phyloP scores from a whole-genome alignment of 2,113 vertebrate species.

The Trogon melanurus region DNA sequence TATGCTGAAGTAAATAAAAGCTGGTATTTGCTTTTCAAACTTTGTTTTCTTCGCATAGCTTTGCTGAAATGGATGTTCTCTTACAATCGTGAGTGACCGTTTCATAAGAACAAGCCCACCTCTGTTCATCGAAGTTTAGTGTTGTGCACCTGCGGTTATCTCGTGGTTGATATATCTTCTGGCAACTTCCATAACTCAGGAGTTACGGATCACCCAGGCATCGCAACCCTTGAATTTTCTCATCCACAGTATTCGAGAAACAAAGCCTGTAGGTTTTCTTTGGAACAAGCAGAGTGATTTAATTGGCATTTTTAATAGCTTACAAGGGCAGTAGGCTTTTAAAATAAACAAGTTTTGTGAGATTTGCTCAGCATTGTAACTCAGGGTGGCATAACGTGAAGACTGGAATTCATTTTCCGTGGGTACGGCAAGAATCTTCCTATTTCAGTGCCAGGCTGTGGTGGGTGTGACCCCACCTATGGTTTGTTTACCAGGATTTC shows the following conservation, averaged over 20 bases:
- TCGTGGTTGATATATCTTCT: background rate
- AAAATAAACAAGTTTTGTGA: background rate
- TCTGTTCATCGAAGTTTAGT: background rate
- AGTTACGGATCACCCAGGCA: background rate
- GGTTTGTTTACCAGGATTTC: background rate
- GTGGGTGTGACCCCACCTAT: background rate
- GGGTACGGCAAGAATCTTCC: background rate
- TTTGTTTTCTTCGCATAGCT: background rate
- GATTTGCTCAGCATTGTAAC: background rate
- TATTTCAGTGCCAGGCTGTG: background rate
- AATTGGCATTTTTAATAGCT: background rate
- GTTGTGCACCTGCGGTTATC: background rate
- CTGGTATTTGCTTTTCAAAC: background rate
- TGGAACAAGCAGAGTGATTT: background rate
- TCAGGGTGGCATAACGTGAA: background rate
- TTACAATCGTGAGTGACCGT: background rate
- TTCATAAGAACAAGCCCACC: background rate
- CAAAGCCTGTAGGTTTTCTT: background rate
- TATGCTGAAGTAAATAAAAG: background rate
- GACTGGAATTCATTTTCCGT: fast-evolving
- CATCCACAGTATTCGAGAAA: background rate
- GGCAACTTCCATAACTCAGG: background rate
- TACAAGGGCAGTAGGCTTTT: background rate
- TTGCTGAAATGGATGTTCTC: background rate
- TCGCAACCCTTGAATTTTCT: background rate